Percentiles rank a stretch among this genome's conserved stretches.
These are phyloP conservation scores for Hypercompe scribonia DNA, from an alignment of 2,888 invertebrate genomes.

Conservation along the genomic window DNA sequence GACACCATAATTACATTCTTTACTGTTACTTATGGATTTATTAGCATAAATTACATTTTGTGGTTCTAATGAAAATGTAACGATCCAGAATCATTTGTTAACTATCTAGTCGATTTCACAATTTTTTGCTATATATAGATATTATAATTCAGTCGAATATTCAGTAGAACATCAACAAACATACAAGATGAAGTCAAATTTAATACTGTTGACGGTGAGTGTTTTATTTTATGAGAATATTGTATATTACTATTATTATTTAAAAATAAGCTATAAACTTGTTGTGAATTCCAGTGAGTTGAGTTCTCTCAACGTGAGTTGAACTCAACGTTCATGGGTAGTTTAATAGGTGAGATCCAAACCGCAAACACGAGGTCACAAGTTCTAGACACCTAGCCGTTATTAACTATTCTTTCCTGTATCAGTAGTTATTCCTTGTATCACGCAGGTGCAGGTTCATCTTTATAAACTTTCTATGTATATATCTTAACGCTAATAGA, in stretches of 20 bases:
- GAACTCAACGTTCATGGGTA: too few relatives aligned
- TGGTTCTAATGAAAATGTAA: conserved; percentile 13
- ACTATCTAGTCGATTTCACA: conserved; percentile 20
- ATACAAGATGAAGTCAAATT: conserved; percentile 54
- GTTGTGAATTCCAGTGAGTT: too few relatives aligned
- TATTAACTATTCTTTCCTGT: too few relatives aligned
- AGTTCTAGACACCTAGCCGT: too few relatives aligned
- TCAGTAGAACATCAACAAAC: not conserved
- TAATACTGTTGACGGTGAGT: conserved; percentile 66
- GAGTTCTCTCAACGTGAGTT: too few relatives aligned
- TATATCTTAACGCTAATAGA: too few relatives aligned
- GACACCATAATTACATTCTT: not conserved
- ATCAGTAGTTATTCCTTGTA: too few relatives aligned
- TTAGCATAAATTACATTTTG: not conserved
- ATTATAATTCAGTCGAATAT: not conserved
- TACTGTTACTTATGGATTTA: conserved; percentile 1
- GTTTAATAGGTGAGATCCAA: too few relatives aligned
- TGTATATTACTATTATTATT: not conserved
- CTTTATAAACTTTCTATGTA: too few relatives aligned
- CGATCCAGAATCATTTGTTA: conserved; percentile 28
- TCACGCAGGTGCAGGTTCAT: too few relatives aligned
- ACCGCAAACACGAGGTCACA: too few relatives aligned
- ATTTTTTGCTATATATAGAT: conserved; percentile 35
- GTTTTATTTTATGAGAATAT: not conserved
- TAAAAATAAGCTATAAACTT: not conserved